Percentiles rank a stretch among this genome's conserved stretches.
Conservation (phyloP, 2,797 vertebrate species). For the Propithecus perrieri region DNA sequence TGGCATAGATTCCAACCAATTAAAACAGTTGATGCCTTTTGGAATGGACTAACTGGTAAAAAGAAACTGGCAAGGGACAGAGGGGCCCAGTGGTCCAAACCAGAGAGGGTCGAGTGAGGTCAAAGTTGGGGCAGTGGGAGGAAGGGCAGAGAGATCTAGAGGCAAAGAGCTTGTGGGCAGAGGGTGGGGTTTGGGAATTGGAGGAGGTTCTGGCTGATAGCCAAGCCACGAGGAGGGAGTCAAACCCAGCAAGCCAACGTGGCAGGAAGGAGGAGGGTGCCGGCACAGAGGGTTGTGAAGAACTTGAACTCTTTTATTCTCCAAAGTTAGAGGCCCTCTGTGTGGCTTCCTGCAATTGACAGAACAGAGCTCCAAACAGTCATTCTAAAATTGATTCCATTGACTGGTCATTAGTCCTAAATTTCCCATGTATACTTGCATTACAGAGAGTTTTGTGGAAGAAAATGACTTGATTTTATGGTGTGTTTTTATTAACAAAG, state of each 20-base stretch:
- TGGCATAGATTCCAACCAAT: background rate
- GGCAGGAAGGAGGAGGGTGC: background rate
- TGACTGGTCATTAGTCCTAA: background rate
- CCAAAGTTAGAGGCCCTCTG: background rate
- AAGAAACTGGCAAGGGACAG: background rate
- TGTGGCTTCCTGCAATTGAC: background rate
- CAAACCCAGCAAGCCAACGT: background rate
- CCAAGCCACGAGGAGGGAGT: background rate
- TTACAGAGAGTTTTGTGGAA: background rate
- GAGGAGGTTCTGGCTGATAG: background rate
- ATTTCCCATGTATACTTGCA: background rate
- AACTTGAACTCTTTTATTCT: background rate
- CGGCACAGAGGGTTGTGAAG: background rate
- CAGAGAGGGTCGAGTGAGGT: background rate
- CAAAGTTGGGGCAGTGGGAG: background rate
- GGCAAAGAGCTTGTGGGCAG: background rate
- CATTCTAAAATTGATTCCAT: background rate
- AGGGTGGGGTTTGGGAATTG: background rate
- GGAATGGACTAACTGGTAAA: background rate
- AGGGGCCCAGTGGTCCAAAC: background rate
- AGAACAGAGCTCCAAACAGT: background rate
- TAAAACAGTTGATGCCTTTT: background rate
- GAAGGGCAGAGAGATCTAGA: background rate
- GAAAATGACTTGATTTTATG: background rate
- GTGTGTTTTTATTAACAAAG: background rate